These are phyloP conservation scores for Dendrophyllia cribrosa DNA, from an alignment of 64 coral and sea anemone species.

Conservation along the genomic window DNA sequence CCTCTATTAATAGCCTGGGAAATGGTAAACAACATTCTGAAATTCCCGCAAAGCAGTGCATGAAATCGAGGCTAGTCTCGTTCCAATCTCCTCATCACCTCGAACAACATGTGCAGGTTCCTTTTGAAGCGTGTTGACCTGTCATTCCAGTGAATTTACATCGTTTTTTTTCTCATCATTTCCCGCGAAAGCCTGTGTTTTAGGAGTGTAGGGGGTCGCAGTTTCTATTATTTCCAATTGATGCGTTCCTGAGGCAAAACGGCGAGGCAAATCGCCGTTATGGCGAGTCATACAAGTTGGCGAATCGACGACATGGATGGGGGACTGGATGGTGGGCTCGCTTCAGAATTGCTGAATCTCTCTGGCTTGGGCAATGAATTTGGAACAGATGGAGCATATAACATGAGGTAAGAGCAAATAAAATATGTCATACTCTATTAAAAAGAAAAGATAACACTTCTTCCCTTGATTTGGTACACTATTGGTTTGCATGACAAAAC, in stretches of 20 bases:
- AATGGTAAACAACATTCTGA: too few relatives aligned
- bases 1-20: too few relatives aligned
- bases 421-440: neutral
- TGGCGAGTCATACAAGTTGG: slow-evolving; percentile 85
- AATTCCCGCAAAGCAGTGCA: neutral
- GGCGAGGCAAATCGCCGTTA: neutral
- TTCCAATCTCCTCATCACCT: neutral
- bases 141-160: neutral
- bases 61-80: slow-evolving; percentile 13
- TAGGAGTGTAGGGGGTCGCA: neutral
- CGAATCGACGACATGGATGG: slow-evolving; percentile 81
- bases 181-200: neutral
- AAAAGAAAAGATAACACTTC: neutral
- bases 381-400: slow-evolving; percentile 81
- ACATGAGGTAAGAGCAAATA: slow-evolving; percentile 79
- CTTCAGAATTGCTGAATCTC: slow-evolving; percentile 86
- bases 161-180: neutral
- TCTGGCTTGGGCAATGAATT: slow-evolving; percentile 92
- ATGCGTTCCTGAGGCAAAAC: neutral
- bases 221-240: neutral
- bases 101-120: slow-evolving; percentile 9
- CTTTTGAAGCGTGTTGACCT: slow-evolving; percentile 5
- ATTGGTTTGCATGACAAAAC: neutral
- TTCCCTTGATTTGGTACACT: neutral
- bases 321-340: slow-evolving; percentile 80